Base-by-base conservation (phyloP, 2,888 invertebrate genomes). In the Ceramica pisi region DNA sequence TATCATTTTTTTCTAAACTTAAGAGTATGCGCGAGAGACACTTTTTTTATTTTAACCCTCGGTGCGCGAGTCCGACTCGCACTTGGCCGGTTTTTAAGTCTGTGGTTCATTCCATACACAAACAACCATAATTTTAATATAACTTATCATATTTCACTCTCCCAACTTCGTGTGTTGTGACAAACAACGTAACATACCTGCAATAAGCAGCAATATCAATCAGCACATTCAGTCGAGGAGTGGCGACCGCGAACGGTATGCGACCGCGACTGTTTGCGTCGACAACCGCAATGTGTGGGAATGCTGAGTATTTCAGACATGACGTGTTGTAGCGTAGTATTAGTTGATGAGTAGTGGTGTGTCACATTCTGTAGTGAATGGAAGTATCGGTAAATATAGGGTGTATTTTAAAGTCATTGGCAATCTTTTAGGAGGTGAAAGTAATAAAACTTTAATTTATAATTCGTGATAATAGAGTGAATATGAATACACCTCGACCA, bases 201-300 rank as follows among this genome's bases (percentile, higher is more conserved):
- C 21, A 44, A 78, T 46, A 69, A 69, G 23, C 44, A 51, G 19
- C n/a, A 53, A 2, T 67, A 75, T 71, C 66, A 77, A 80, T 78
- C 74, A 70, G 56, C 12, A 57, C 10, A 50, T 71, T 16, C 60
- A 44, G 55, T 19, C 60, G n/a, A 62, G 67, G 70, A 65, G 75
- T 53, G 50, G 70, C 56, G 23, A 71, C 73, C 71, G 51, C 67
- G 61, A 31, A 10, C n/a, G 84, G 84, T 69, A 84, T 84, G 80
- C 65, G 53, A 82, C 84, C 84, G 31, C 84, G 72, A 50, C 51
- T 44, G 46, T 64, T 64, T 51, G 55, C 50, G 23, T 51, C 55
- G 38, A 53, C 51, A 19, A 75, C 75, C 84, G 48, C 83, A 71
- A 10, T 46, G 64, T 38, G 51, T 60, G 57, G 75, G 83, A 56